Percentiles rank a stretch among this genome's conserved stretches.
These are phyloP conservation scores for Lasioglossum pauxillum DNA, from an alignment of 2,888 invertebrate genomes.

Conservation along the genomic window DNA sequence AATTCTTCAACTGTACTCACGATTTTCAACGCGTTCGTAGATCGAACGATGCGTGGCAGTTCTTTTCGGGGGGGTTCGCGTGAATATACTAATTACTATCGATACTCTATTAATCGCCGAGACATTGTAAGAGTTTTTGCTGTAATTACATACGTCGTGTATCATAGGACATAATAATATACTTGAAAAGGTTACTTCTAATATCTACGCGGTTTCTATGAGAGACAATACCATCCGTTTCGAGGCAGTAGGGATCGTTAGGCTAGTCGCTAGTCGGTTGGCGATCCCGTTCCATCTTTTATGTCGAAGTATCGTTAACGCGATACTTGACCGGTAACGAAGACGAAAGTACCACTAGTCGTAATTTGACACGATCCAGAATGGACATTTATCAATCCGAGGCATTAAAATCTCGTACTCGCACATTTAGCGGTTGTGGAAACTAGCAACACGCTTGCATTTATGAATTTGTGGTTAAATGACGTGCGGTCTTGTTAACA, in stretches of 20 bases:
- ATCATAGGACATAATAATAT: background rate
- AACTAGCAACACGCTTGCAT: background rate
- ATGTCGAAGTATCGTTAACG: background rate
- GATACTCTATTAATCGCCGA: background rate
- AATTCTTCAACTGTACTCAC: background rate
- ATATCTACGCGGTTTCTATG: constrained; percentile 41
- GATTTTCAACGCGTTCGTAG: background rate
- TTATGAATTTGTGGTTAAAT: background rate
- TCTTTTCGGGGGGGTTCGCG: background rate
- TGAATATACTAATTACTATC: background rate
- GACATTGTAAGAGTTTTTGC: background rate
- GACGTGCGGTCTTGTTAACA: background rate
- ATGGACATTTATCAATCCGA: background rate
- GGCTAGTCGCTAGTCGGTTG: background rate
- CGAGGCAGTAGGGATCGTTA: background rate
- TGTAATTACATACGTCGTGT: background rate
- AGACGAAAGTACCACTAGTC: background rate
- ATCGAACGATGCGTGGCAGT: background rate
- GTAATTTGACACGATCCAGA: background rate
- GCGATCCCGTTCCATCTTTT: background rate
- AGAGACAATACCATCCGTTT: constrained; percentile 8
- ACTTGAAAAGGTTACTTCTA: background rate
- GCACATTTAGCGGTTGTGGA: background rate
- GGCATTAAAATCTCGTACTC: background rate
- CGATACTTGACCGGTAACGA: background rate